Evolutionary conservation across 2,888 invertebrate species (phyloP), one percentile per base, ranked within the genome.

Genomic region (Yponomeuta cagnagella): DNA sequence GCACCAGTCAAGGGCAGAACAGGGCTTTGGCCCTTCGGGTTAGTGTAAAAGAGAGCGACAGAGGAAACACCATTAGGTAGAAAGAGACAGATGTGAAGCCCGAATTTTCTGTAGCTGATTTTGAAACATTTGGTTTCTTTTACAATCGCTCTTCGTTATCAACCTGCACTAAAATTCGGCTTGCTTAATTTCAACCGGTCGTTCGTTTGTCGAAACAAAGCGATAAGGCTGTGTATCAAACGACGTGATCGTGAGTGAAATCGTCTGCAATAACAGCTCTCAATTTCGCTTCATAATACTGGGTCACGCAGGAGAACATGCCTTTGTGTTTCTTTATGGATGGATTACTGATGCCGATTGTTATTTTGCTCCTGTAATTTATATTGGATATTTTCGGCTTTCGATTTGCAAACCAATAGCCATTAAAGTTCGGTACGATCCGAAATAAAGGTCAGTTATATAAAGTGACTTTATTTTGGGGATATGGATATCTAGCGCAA

Each of bases 1-100:
- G 73, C 68, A 67, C 67, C 77, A 78, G 79, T 80, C 85, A 84
- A 86, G 86, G 87, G 82, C 83, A 79, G 48, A n/a, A 64, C 52
- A 78, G 81, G 80, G 79, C 79, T 81, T 79, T 79, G 79, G 79
- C 83, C 82, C 80, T 78, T 76, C 72, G 72, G 70, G 64, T 68
- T 74, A 79, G 69, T 73, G 76, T 63, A 52, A 70, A 10, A 73
- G 79, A 79, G 71, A 74, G 72, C 67, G 76, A 75, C 74, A 69
- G 71, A 72, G 73, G 3, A 70, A 37, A 58, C 31, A 58, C 15
- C 12, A 58, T 48, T 68, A 15, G 68, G 70, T 58, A 52, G 76
- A 80, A 43, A 71, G 74, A 74, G 80, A 80, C 6, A 30, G 68
- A 69, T 23, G 65, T 58, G 15, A 58, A 2, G 12, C 1, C 52